Evolutionary conservation across 2,888 invertebrate species (phyloP), one percentile per base, ranked within the genome.

Genomic region (Sphinx pinastri): DNA sequence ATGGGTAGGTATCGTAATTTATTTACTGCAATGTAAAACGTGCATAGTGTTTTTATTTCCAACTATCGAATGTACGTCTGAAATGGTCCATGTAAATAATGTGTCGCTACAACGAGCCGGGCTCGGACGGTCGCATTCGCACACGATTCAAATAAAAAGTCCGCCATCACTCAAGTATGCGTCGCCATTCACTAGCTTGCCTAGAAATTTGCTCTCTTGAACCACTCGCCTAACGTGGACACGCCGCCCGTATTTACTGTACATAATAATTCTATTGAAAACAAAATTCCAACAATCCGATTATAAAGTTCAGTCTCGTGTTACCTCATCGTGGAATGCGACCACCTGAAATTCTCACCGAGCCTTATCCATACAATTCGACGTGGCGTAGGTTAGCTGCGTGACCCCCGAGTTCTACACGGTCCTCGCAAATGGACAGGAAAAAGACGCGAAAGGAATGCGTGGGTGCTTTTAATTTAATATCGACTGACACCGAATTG

Each of bases 141-240:
- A 91, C 94, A 94, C 94, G 94, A 92, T 92, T 94, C 93, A 93
- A 94, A 94, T 94, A 94, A 93, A 93, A 93, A 94, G 93, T 90
- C 90, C 91, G 85, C 90, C 88, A 90, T 93, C 93, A 93, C 92
- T 93, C 93, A 93, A 94, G 92, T 93, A 94, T 93, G 93, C 94
- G 91, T 86, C 91, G 89, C 91, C 88, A 91, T 93, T 91, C 91
- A 90, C 89, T 88, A 87, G 89, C 87, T 86, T 88, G 90, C 89
- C 90, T 88, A 89, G 90, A 90, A 91, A 92, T 92, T 89, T 89
- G 82, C 85, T 85, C 86, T 72, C 79, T 78, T 82, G 77, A 80
- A 77, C 84, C 83, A 81, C 77, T 76, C 76, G 77, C 75, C 78
- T 80, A 84, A 74, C 75, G 76, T 89, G 89, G 93, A 92, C 74